Conservation (phyloP, 2,797 vertebrate species). For the Heteromormyrus szaboi region DNA sequence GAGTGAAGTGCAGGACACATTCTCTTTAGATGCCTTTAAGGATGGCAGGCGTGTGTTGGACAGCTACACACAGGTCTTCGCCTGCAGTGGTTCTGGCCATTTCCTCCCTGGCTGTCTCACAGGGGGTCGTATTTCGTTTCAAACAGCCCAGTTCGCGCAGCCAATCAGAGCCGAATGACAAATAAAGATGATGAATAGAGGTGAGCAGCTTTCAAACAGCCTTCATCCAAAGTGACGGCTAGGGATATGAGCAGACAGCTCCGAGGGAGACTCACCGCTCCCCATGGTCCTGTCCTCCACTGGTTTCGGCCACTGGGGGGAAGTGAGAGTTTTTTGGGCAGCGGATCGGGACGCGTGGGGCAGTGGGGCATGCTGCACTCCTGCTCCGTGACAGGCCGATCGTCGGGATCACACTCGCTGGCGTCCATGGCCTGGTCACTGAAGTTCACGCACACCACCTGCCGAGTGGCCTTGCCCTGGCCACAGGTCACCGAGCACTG, state of each 20-base stretch:
- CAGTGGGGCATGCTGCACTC: constrained; percentile 91
- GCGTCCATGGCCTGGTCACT: constrained; percentile 77
- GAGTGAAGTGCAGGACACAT: not conserved
- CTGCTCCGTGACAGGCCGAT: constrained; percentile 78
- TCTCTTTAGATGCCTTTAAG: not conserved
- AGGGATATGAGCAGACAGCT: not conserved
- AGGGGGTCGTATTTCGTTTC: not conserved
- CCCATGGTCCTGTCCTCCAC: constrained; percentile 96
- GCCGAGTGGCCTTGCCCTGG: constrained; percentile 83
- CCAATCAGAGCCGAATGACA: not conserved
- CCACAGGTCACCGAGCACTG: constrained; percentile 95
- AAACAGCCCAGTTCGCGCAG: not conserved
- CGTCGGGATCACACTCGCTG: constrained; percentile 82
- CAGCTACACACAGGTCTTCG: not conserved
- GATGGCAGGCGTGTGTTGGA: not conserved
- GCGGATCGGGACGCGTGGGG: constrained; percentile 54
- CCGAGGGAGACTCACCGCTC: constrained; percentile 74
- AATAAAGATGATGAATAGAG: not conserved
- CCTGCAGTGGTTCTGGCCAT: not conserved
- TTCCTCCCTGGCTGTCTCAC: not conserved
- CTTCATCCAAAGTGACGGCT: not conserved
- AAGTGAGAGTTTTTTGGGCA: not conserved
- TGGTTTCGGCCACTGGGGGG: constrained; percentile 57
- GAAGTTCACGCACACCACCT: constrained; percentile 87
- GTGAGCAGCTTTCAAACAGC: not conserved